Conservation (phyloP, 2,113 vertebrate species). For the Lamprotornis superbus region DNA sequence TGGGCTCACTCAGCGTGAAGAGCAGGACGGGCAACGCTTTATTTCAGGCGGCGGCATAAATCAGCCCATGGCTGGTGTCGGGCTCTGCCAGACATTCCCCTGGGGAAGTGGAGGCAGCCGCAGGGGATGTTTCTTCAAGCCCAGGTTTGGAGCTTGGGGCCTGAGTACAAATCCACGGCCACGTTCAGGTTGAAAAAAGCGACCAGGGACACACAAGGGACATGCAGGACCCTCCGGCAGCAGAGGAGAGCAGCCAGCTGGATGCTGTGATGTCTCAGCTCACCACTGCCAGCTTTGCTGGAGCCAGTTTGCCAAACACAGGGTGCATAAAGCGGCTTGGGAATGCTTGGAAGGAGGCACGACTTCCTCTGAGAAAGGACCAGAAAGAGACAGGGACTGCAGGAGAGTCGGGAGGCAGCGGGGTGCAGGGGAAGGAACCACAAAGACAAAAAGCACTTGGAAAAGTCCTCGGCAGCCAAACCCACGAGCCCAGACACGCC, state of each 20-base stretch:
- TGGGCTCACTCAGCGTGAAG: slow-evolving; percentile 7
- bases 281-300: neutral
- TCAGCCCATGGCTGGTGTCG: neutral
- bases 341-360: neutral
- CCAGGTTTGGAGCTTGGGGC: neutral
- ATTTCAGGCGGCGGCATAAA: slow-evolving; percentile 12
- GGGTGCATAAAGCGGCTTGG: neutral
- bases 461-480: slow-evolving; percentile 27
- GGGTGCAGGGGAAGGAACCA: neutral
- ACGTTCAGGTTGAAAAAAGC: neutral
- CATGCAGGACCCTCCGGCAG: neutral
- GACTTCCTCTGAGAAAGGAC: neutral
- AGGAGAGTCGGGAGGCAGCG: neutral
- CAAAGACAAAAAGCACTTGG: neutral
- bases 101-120: neutral
- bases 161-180: neutral
- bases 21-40: slow-evolving; percentile 34
- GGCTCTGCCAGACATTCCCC: slow-evolving; percentile 36
- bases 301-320: neutral
- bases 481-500: slow-evolving; percentile 4
- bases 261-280: neutral
- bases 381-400: neutral
- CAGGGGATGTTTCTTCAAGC: slow-evolving; percentile 33
- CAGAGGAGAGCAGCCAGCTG: slow-evolving; percentile 1
- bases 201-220: neutral